Percentiles rank a stretch among this genome's conserved stretches.
These are phyloP conservation scores for Anthrax anthrax DNA, from an alignment of 2,888 invertebrate species.

Conservation along the genomic window DNA sequence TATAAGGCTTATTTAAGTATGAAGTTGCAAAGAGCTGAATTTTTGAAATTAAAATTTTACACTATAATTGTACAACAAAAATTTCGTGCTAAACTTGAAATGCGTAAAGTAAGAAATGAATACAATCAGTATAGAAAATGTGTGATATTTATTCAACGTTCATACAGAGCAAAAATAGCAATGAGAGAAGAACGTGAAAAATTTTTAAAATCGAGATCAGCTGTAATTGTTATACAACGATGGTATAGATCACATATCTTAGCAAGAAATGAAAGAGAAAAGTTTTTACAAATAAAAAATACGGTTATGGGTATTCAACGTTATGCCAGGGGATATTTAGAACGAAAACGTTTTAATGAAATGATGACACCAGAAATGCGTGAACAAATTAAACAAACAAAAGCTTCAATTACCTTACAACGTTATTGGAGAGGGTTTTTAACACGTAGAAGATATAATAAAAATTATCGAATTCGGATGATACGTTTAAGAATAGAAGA, in stretches of 20 bases:
- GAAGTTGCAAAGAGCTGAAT: conserved; percentile 6
- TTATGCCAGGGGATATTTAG: conserved; percentile 36
- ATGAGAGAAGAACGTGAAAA: conserved; percentile 13
- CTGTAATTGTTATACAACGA: conserved; percentile 31
- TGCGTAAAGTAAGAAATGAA: conserved; percentile 1
- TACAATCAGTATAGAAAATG: neutral
- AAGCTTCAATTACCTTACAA: conserved; percentile 51
- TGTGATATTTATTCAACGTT: conserved; percentile 20
- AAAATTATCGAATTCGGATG: conserved; percentile 17
- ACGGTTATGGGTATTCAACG: conserved; percentile 29
- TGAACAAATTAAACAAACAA: conserved; percentile 32
- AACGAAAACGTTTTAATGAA: conserved; percentile 35
- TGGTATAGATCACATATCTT: conserved; percentile 26
- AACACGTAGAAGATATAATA: conserved; percentile 21
- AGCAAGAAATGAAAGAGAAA: conserved; percentile 19
- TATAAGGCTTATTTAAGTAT: conserved; percentile 31
- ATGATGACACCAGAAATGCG: conserved; percentile 36
- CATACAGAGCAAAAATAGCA: conserved; percentile 17
- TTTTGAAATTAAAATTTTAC: conserved; percentile 22
- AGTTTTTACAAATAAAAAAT: conserved; percentile 20
- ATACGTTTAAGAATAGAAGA: conserved; percentile 23
- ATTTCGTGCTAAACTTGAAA: conserved; percentile 25
- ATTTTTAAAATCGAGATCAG: conserved; percentile 9
- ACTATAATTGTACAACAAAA: conserved; percentile 23
- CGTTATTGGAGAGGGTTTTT: conserved; percentile 41